A percentile compares a stretch with the other conserved stretches of the same genome.
Conservation (phyloP, 1,140 invertebrate genomes). For the Neoseiulus cucumeris region DNA sequence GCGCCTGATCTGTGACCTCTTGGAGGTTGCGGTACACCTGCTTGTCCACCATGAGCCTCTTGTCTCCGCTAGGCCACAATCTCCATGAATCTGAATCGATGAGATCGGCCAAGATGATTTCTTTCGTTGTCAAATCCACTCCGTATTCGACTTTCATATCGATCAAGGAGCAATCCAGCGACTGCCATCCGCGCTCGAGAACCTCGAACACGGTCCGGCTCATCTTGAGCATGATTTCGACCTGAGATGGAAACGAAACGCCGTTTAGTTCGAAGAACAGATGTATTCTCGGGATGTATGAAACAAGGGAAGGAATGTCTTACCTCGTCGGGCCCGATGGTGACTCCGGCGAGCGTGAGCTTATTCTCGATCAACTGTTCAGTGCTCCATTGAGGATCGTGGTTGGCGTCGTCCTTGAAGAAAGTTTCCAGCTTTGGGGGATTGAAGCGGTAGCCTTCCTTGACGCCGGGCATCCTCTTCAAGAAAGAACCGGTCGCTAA, state of each 20-base stretch:
- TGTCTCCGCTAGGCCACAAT: constrained; percentile 87
- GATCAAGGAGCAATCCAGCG: constrained; percentile 68
- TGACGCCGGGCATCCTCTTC: constrained; percentile 66
- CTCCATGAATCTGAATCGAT: constrained; percentile 97
- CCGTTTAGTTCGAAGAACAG: constrained; percentile 16
- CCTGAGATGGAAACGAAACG: constrained; percentile 16
- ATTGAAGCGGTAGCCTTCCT: constrained; percentile 70
- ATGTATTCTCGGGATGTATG: no score
- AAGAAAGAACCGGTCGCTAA: constrained; percentile 87
- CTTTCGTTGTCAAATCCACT: constrained; percentile 22
- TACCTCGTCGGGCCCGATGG: constrained; percentile 57
- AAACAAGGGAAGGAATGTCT: background rate
- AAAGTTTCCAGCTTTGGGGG: constrained; percentile 79
- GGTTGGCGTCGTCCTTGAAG: constrained; percentile 82
- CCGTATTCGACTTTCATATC: constrained; percentile 66
- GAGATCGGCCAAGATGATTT: constrained; percentile 78
- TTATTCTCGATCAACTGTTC: constrained; percentile 69
- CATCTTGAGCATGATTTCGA: constrained; percentile 60
- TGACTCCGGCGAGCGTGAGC: constrained; percentile 50
- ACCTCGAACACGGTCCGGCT: constrained; percentile 78
- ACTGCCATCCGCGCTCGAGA: constrained; percentile 73
- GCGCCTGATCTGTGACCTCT: constrained; percentile 54
- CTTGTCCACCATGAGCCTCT: constrained; percentile 91
- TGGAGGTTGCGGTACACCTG: constrained; percentile 85
- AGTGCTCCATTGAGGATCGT: constrained; percentile 92